phyloP scores from a whole-genome alignment of 2,888 invertebrate species.

The Catonia carolina region DNA sequence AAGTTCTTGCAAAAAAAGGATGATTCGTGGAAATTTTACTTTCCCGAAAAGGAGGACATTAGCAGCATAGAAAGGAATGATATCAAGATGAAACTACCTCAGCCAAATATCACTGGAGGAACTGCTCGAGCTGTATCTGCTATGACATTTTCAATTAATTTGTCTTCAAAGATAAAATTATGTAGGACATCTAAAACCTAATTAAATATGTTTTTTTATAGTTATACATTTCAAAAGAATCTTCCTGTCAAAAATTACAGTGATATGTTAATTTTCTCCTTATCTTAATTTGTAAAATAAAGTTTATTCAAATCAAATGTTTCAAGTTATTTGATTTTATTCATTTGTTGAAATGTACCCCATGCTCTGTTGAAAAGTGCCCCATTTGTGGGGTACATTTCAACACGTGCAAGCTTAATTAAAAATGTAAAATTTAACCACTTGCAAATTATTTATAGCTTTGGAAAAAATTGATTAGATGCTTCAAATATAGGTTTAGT shows the following conservation, averaged over 20 bases:
- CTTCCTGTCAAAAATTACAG: not conserved
- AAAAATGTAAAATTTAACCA: slow-evolving; percentile 10
- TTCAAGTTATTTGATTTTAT: not conserved
- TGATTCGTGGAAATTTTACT: slow-evolving; percentile 12
- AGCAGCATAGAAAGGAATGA: slow-evolving; percentile 1
- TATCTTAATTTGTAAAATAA: slow-evolving; percentile 3
- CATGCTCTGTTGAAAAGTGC: slow-evolving; percentile 13
- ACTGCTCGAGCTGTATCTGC: slow-evolving; percentile 11
- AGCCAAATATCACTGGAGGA: slow-evolving; percentile 11
- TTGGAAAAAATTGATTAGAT: slow-evolving; percentile 10
- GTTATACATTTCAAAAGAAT: not conserved
- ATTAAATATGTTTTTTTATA: not conserved
- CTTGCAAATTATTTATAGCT: not conserved
- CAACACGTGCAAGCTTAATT: slow-evolving; percentile 12
- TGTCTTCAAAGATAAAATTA: slow-evolving; percentile 3
- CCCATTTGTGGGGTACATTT: slow-evolving; percentile 6
- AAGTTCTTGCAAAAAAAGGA: slow-evolving; percentile 15
- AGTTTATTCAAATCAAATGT: not conserved
- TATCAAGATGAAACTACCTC: slow-evolving; percentile 10
- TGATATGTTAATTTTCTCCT: not conserved
- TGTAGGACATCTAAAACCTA: not conserved
- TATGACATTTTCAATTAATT: slow-evolving; percentile 13
- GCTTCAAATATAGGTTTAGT: not conserved
- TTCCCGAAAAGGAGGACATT: slow-evolving; percentile 10
- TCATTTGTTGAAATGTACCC: slow-evolving; percentile 7